phyloP scores from a whole-genome alignment of 2,113 vertebrate genomes.

The Gnathonemus longibarbis region DNA sequence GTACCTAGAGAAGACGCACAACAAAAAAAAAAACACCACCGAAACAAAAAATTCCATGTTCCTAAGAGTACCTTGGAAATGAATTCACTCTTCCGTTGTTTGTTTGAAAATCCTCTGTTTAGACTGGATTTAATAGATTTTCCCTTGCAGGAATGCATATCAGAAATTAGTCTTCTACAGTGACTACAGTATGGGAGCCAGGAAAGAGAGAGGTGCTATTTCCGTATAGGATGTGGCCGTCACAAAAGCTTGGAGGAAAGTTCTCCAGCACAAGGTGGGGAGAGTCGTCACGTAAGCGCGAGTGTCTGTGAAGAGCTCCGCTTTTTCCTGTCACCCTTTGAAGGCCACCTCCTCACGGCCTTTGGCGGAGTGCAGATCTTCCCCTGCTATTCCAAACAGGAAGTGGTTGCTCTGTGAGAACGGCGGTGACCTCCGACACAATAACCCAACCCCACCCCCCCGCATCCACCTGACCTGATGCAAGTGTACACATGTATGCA shows the following conservation, averaged over 20 bases:
- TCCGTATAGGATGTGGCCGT: not conserved
- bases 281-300: not conserved
- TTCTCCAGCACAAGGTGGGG: not conserved
- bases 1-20: not conserved
- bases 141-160: not conserved
- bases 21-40: not conserved
- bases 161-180: not conserved
- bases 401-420: not conserved
- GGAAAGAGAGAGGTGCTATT: not conserved
- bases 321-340: not conserved
- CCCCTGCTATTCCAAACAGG: slow-evolving; percentile 3
- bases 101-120: not conserved
- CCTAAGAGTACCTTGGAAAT: not conserved
- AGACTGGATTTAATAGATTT: not conserved
- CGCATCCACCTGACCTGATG: not conserved
- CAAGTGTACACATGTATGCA: not conserved
- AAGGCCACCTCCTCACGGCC: not conserved
- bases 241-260: not conserved
- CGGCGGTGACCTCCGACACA: not conserved
- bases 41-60: not conserved
- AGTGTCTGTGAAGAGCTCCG: not conserved
- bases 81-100: not conserved
- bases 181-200: not conserved
- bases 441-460: not conserved
- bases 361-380: not conserved